These are phyloP conservation scores for Crossoptilon crossoptilon DNA, from an alignment of 2,797 vertebrate genomes.

Conservation along the genomic window DNA sequence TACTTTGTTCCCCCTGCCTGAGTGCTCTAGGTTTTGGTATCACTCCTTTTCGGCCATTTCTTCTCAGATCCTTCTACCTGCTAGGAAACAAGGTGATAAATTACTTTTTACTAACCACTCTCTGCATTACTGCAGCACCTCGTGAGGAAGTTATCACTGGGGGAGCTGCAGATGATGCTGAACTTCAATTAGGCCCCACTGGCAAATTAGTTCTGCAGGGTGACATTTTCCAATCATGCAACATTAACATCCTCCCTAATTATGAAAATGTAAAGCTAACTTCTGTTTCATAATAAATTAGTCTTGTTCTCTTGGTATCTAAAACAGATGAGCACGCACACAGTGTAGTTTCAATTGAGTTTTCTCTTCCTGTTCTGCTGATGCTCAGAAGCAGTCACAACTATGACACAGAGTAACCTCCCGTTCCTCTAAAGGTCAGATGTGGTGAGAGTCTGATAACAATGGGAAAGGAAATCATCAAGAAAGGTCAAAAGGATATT, in stretches of 20 bases:
- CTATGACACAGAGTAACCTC: background rate
- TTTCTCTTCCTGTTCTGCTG: background rate
- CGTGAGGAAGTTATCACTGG: conserved; percentile 41
- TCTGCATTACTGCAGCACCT: conserved; percentile 33
- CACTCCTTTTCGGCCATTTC: conserved; percentile 47
- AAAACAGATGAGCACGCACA: background rate
- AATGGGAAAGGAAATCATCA: background rate
- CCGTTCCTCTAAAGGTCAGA: background rate
- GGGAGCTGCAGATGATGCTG: conserved; percentile 63
- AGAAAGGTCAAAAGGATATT: background rate
- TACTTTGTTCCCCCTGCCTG: conserved; percentile 28
- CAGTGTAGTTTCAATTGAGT: background rate
- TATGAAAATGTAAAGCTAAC: conserved; percentile 74
- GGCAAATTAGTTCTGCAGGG: conserved; percentile 77
- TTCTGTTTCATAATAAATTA: conserved; percentile 74
- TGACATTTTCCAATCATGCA: conserved; percentile 81
- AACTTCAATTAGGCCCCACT: conserved; percentile 75
- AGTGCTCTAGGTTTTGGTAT: conserved; percentile 5
- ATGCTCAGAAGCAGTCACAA: background rate
- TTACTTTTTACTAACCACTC: background rate
- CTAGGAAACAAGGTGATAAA: conserved; percentile 58
- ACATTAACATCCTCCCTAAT: conserved; percentile 78
- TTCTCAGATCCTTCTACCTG: conserved; percentile 23
- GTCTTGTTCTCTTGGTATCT: background rate
- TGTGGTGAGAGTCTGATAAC: background rate